Percentiles rank a stretch among this genome's conserved stretches.
Conservation (phyloP, 2,888 invertebrate genomes). For the Zaprionus lineosus region DNA sequence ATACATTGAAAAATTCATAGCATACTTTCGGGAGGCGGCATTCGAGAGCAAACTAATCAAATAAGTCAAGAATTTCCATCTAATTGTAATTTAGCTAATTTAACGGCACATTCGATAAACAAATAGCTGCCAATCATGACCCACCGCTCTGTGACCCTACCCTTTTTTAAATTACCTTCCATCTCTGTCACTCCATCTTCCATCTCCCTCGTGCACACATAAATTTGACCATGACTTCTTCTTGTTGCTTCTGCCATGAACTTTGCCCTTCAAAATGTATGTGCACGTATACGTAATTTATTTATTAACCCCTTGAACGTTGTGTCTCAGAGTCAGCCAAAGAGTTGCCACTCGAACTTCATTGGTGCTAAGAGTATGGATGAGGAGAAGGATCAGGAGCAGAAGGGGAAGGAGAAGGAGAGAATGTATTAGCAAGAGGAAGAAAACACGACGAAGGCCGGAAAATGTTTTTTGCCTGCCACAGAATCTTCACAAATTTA, state of each 20-base stretch:
- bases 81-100: slow-evolving; percentile 70
- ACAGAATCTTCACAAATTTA: slow-evolving; percentile 66
- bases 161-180: slow-evolving; percentile 35
- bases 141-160: not conserved
- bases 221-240: slow-evolving; percentile 44
- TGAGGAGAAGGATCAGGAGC: not conserved
- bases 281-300: slow-evolving; percentile 79
- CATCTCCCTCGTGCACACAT: slow-evolving; percentile 24
- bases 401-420: not conserved
- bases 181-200: not conserved
- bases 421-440: slow-evolving; percentile 1
- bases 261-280: slow-evolving; percentile 74
- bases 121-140: slow-evolving; percentile 70
- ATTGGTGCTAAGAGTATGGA: too few species aligned
- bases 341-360: not conserved
- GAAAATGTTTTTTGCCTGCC: slow-evolving; percentile 48
- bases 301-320: slow-evolving; percentile 75
- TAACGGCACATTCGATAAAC: slow-evolving; percentile 65
- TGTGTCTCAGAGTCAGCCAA: slow-evolving; percentile 7
- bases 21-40: slow-evolving; percentile 10
- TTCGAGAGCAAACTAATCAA: slow-evolving; percentile 22
- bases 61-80: slow-evolving; percentile 32
- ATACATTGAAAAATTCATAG: slow-evolving; percentile 45
- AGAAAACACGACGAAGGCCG: slow-evolving; percentile 23
- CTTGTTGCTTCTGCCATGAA: slow-evolving; percentile 53